A percentile compares a stretch with the other conserved stretches of the same genome.
Evolutionary conservation across 2,113 vertebrate species (phyloP).

Genomic region (Octodon degus): DNA sequence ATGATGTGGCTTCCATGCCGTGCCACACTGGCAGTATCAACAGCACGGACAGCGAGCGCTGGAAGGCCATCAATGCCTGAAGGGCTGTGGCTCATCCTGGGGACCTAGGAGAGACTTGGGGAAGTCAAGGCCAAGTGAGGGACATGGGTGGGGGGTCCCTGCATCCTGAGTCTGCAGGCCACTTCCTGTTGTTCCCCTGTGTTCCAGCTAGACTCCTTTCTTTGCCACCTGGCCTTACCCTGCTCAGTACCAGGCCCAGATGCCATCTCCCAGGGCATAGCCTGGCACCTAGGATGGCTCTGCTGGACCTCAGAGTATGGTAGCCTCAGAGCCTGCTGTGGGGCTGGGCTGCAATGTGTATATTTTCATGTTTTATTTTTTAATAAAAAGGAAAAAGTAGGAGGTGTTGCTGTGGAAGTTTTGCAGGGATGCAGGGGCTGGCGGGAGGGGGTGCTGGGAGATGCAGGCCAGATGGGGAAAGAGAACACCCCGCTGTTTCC

Average conservation of each 20-base stretch:
- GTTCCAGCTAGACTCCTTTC: neutral
- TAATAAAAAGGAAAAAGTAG: conserved; percentile 74
- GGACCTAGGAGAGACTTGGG: neutral
- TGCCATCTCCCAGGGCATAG: neutral
- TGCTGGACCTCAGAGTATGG: neutral
- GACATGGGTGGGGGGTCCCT: neutral
- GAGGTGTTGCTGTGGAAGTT: neutral
- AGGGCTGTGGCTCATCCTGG: neutral
- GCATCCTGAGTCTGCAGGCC: neutral
- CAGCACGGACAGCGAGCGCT: conserved; percentile 95
- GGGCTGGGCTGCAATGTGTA: conserved; percentile 43
- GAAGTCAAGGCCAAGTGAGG: neutral
- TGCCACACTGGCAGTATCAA: conserved; percentile 93
- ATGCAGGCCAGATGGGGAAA: neutral
- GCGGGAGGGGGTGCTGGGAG: neutral
- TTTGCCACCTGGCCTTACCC: neutral
- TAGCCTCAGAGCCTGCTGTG: neutral
- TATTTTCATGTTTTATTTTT: conserved; percentile 80
- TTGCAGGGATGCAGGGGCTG: no score
- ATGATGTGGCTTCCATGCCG: conserved; percentile 94
- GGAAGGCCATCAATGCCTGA: conserved; percentile 94
- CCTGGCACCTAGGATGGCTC: neutral
- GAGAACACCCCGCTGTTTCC: neutral
- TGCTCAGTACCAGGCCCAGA: neutral
- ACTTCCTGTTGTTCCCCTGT: neutral